Percentiles rank a stretch among this genome's conserved stretches.
phyloP scores from a whole-genome alignment of 2,113 vertebrate species.

The Pitta sordida region DNA sequence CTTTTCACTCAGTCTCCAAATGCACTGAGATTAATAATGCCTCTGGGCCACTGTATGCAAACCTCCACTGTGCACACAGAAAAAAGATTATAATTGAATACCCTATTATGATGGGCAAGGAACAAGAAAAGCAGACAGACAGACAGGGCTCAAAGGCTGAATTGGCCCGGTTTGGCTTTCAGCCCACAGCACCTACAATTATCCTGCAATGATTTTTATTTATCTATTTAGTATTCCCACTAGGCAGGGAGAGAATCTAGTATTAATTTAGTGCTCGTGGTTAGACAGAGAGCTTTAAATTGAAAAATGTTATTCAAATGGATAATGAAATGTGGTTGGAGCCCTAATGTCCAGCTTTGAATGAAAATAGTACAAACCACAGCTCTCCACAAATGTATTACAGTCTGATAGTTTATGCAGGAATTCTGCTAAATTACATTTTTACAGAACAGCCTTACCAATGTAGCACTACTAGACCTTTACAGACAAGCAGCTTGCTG shows the following conservation, averaged over 20 bases:
- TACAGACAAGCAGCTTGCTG: neutral
- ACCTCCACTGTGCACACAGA: slow-evolving; percentile 64
- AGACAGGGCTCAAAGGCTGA: slow-evolving; percentile 62
- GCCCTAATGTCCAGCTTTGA: slow-evolving; percentile 41
- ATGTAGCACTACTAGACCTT: neutral
- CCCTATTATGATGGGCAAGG: slow-evolving; percentile 65
- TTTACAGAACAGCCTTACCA: neutral
- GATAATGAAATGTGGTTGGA: slow-evolving; percentile 62
- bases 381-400: slow-evolving; percentile 22
- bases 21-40: slow-evolving; percentile 70
- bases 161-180: slow-evolving; percentile 64
- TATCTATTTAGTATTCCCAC: slow-evolving; percentile 71
- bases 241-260: slow-evolving; percentile 48
- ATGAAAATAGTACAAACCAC: slow-evolving; percentile 29
- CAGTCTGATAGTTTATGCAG: slow-evolving; percentile 22
- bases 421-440: slow-evolving; percentile 2
- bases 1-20: slow-evolving; percentile 71
- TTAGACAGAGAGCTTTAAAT: slow-evolving; percentile 65
- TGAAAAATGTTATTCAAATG: slow-evolving; percentile 71
- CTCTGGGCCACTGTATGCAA: slow-evolving; percentile 71
- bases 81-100: slow-evolving; percentile 76
- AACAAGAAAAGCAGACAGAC: slow-evolving; percentile 50
- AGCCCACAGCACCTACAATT: slow-evolving; percentile 72
- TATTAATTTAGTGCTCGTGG: slow-evolving; percentile 68
- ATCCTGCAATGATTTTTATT: slow-evolving; percentile 71